These are phyloP conservation scores for Oreochromis grahami DNA, from an alignment of 2,797 vertebrate genomes.

Conservation along the genomic window DNA sequence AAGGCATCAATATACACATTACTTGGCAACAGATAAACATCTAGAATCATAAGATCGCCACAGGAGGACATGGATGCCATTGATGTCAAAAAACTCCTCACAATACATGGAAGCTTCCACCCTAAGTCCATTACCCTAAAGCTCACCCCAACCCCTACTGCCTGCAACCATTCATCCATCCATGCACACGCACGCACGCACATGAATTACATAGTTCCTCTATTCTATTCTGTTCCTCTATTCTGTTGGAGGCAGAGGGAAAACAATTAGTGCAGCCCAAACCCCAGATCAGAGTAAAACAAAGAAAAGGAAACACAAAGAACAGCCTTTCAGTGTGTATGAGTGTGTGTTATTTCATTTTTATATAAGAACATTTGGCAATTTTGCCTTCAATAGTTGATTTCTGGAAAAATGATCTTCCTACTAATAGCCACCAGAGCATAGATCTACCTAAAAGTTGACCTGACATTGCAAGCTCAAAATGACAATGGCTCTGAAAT, in stretches of 20 bases:
- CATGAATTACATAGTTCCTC: not conserved
- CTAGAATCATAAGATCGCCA: not conserved
- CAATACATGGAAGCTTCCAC: not conserved
- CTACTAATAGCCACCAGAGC: not conserved
- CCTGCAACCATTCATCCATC: not conserved
- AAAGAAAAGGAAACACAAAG: not conserved
- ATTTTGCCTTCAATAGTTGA: not conserved
- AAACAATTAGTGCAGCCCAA: not conserved
- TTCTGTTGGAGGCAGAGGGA: not conserved
- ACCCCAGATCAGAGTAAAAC: not conserved
- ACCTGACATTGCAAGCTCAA: not conserved
- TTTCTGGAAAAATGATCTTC: not conserved
- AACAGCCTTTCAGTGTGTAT: not conserved
- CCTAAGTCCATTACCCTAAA: not conserved
- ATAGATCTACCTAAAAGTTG: not conserved
- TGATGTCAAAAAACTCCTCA: accelerated
- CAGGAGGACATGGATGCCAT: not conserved
- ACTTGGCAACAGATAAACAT: not conserved
- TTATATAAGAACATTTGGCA: not conserved
- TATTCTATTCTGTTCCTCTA: not conserved
- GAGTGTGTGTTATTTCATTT: accelerated
- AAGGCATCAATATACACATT: not conserved
- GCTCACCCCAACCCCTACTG: not conserved
- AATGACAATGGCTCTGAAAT: not conserved
- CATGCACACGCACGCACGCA: accelerated